Conservation (phyloP, 2,113 vertebrate species). For the Pardalotus punctatus region DNA sequence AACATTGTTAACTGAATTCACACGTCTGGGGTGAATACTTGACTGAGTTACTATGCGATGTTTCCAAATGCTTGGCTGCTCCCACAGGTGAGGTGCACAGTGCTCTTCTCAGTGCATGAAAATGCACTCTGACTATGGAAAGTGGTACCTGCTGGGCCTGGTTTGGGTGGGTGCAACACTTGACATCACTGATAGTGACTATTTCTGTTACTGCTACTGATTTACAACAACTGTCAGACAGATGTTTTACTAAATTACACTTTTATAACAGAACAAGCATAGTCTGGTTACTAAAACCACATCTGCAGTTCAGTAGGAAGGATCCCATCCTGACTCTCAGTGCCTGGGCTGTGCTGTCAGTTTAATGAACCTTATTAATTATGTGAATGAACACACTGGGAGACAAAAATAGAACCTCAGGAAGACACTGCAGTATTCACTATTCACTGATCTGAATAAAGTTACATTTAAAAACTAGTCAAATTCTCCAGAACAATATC, state of each 20-base stretch:
- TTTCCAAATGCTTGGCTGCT: not conserved
- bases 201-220: not conserved
- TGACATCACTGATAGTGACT: not conserved
- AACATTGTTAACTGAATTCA: not conserved
- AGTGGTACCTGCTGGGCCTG: not conserved
- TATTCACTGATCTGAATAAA: not conserved
- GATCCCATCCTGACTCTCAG: not conserved
- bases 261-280: not conserved
- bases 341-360: not conserved
- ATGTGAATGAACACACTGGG: not conserved
- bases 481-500: not conserved
- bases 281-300: not conserved
- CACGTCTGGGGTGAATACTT: accelerated
- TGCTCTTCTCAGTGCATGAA: not conserved
- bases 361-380: not conserved
- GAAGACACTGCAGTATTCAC: not conserved
- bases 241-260: not conserved
- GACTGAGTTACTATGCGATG: not conserved
- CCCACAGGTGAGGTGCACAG: not conserved
- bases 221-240: not conserved
- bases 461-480: not conserved
- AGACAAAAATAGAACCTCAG: not conserved
- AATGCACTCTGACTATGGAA: not conserved
- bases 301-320: not conserved
- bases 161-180: not conserved